These are phyloP conservation scores for Lagodon rhomboides DNA, from an alignment of 2,797 vertebrate species.

Conservation along the genomic window DNA sequence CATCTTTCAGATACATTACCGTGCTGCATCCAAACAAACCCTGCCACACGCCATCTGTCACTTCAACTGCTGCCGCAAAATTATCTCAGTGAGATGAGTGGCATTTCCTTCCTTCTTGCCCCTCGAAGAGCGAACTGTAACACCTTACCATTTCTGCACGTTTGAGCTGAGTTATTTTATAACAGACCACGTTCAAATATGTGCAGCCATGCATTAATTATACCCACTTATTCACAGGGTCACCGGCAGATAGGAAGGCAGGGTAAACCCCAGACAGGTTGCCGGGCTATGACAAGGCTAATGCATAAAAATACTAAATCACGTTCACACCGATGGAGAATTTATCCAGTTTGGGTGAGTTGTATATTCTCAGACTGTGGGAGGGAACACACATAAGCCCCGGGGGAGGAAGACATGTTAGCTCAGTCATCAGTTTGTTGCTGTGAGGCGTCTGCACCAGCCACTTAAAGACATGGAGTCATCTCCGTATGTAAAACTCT, in stretches of 20 bases:
- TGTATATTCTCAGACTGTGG: slow-evolving; percentile 4
- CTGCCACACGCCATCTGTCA: slow-evolving; percentile 41
- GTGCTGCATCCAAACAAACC: slow-evolving; percentile 37
- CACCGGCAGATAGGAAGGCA: background rate
- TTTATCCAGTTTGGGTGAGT: slow-evolving; percentile 22
- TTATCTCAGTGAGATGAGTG: slow-evolving; percentile 19
- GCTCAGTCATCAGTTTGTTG: slow-evolving; percentile 6
- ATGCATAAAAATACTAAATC: slow-evolving; percentile 17
- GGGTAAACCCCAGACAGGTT: slow-evolving; percentile 5
- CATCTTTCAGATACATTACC: slow-evolving; percentile 39
- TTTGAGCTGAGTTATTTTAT: slow-evolving; percentile 32
- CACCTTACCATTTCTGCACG: background rate
- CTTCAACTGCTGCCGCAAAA: slow-evolving; percentile 29
- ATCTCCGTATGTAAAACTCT: slow-evolving; percentile 21
- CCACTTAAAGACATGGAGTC: background rate
- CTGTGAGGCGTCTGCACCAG: background rate
- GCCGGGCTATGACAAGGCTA: background rate
- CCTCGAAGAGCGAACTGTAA: slow-evolving; percentile 3
- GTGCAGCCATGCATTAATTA: slow-evolving; percentile 6
- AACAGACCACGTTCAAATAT: background rate
- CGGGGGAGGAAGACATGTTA: background rate
- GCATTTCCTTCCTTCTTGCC: slow-evolving; percentile 1
- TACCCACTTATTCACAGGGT: background rate
- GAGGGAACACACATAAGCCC: slow-evolving; percentile 6
- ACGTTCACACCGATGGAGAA: slow-evolving; percentile 3